Conservation (phyloP, 2,797 vertebrate species). For the Carduelis carduelis region DNA sequence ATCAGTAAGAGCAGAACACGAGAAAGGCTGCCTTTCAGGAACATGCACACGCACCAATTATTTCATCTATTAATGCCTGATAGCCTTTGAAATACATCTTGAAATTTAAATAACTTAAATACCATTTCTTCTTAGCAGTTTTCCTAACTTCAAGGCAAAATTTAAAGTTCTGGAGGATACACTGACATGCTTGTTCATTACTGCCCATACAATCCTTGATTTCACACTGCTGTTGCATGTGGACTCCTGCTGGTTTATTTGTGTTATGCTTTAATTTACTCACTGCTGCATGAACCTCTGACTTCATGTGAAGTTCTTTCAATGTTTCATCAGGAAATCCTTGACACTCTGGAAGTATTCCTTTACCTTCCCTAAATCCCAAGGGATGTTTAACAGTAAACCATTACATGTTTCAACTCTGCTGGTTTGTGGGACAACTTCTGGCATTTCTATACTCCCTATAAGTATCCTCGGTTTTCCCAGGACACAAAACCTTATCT, state of each 20-base stretch:
- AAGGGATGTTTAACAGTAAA: neutral
- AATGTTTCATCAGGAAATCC: neutral
- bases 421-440: neutral
- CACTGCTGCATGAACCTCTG: neutral
- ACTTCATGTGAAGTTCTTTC: neutral
- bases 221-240: neutral
- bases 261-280: neutral
- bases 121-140: neutral
- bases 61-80: neutral
- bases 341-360: neutral
- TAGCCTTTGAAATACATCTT: neutral
- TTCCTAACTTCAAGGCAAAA: neutral
- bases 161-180: neutral
- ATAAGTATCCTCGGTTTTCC: neutral
- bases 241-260: neutral
- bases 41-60: rapidly evolving
- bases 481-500: neutral
- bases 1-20: neutral
- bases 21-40: neutral
- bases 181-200: neutral
- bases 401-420: neutral
- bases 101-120: neutral
- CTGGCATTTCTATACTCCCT: neutral
- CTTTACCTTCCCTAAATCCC: neutral
- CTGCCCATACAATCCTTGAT: neutral